Evolutionary conservation across 2,113 vertebrate species (phyloP), one percentile per base, ranked within the genome.

Genomic region (Scatophagus argus): DNA sequence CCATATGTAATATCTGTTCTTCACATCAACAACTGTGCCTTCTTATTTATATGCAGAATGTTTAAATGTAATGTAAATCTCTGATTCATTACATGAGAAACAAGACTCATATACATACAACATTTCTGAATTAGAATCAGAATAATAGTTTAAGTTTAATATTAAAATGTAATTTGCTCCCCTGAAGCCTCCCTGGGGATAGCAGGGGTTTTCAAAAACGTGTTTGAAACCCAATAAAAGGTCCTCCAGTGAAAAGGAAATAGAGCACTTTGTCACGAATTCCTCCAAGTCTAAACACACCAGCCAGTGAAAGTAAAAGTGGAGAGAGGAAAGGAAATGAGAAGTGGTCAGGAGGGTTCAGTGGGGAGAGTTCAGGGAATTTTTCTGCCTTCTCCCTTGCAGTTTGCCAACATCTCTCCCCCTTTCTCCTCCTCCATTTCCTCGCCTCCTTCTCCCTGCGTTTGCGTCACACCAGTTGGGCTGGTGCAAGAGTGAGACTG

Each of bases 301-400:
- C n/a, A 13, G 44, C 41, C 52, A 32, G 64, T 86, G 87, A 93
- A 90, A 91, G 90, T 86, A 82, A 85, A 89, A 87, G 44, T 52
- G 25, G 4, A 74, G 46, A 63, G 63, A 82, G 79, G 47, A 86
- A 82, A 85, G 60, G 64, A 87, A 90, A 85, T 55, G 85, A 82
- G 84, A 91, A 88, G 89, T 82, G 63, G 51, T 44, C 4, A 49
- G 13, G 49, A 59, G 10, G 47, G 59, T 49, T 70, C 0, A 12
- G 34, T 13, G 8, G 81, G 78, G 79, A 76, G 64, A 75, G 55
- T 84, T 90, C 36, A 84, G 85, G 90, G 87, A 84, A 60, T 86
- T 89, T 87, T 88, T 77, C 67, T 81, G 69, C 47, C 54, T 46
- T 84, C 29, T 27, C 56, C 80, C 21, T 73, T n/a, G 1, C 38